Evolutionary conservation across 2,797 vertebrate genomes (phyloP).

Genomic region (Phrynocephalus guinanensis): DNA sequence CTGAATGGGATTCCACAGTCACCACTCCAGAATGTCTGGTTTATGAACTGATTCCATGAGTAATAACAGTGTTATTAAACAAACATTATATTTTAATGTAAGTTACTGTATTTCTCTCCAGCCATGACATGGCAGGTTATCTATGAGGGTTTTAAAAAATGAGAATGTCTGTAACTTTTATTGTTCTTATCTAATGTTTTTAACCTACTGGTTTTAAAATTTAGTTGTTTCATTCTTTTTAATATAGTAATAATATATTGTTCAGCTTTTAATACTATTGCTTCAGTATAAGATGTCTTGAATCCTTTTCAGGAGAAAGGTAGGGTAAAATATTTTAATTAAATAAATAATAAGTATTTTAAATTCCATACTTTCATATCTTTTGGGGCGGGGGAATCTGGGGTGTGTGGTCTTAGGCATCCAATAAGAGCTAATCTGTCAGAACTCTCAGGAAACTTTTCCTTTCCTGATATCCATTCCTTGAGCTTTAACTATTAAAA

Average conservation of each 20-base stretch:
- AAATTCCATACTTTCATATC: slow-evolving; percentile 5
- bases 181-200: no score
- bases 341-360: neutral
- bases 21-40: slow-evolving; percentile 3
- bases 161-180: no score
- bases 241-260: no score
- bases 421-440: neutral
- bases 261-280: no score
- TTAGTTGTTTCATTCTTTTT: no score
- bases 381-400: slow-evolving; percentile 8
- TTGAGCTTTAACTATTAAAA: neutral
- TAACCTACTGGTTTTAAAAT: no score
- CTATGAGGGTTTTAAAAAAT: no score
- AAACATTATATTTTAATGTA: neutral
- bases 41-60: neutral
- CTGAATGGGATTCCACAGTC: neutral
- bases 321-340: no score
- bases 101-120: neutral
- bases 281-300: no score
- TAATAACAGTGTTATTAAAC: neutral
- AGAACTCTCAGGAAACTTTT: neutral
- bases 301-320: no score
- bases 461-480: neutral
- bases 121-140: no score
- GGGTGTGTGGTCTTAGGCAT: neutral